Percentiles rank a stretch among this genome's conserved stretches.
Conservation (phyloP, 2,888 invertebrate species). For the Agelastica alni region DNA sequence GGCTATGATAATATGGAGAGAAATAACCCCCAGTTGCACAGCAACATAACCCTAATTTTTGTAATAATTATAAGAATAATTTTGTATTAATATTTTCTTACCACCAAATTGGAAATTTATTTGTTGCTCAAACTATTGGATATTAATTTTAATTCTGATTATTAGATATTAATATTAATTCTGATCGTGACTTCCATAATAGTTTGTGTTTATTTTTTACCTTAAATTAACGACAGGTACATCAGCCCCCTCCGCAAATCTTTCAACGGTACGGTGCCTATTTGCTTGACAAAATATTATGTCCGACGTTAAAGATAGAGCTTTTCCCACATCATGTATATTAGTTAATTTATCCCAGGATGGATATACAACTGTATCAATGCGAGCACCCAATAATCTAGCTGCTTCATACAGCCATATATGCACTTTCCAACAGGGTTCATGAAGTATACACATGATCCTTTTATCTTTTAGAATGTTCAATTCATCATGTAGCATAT, state of each 20-base stretch:
- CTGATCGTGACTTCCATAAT: no score
- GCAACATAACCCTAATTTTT: no score
- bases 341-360: slow-evolving; percentile 14
- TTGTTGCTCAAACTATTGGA: no score
- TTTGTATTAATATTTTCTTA: no score
- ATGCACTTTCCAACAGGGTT: slow-evolving; percentile 22
- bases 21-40: no score
- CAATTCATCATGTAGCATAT: neutral
- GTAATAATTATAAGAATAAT: no score
- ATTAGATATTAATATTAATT: no score
- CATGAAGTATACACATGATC: slow-evolving; percentile 15
- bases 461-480: slow-evolving; percentile 10
- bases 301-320: slow-evolving; percentile 16
- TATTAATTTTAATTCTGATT: no score
- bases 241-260: slow-evolving; percentile 20
- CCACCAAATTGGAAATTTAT: no score
- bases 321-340: slow-evolving; percentile 17
- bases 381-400: slow-evolving; percentile 15
- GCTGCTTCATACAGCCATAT: slow-evolving; percentile 17
- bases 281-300: slow-evolving; percentile 26
- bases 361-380: slow-evolving; percentile 13
- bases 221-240: slow-evolving; percentile 24
- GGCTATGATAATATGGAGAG: no score
- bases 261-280: slow-evolving; percentile 18
- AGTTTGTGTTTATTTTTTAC: no score